Evolutionary conservation across 2,888 invertebrate species (phyloP), one percentile per base, ranked within the genome.

Genomic region (Teinopalpus imperialis): DNA sequence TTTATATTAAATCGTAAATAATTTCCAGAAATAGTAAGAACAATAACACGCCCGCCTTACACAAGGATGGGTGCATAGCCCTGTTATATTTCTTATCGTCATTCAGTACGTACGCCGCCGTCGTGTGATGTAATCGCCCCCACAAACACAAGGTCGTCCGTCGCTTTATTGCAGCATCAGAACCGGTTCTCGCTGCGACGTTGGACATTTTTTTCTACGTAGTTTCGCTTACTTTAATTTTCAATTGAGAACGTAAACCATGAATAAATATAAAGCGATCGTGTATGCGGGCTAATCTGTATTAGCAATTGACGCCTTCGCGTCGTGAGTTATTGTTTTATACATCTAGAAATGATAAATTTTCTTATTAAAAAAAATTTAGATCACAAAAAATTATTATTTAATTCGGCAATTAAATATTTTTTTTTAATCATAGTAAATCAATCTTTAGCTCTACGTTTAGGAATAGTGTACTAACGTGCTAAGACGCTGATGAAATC

Each of bases 111-210:
- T 16, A 20, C 24, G 27, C 3, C 7, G 31, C 24, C 21, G 45
- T 45, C 27, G 40, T 16, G 34, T 68, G 69, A 69, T 63, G 68
- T 68, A 67, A 66, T 52, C 48, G 55, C 53, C 56, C 51, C 43
- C 61, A 52, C 45, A 40, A 26, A 34, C 60, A 57, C 69, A 69
- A 69, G 69, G 69, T 69, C 69, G 69, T 44, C 43, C 69, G 69
- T 44, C 43, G 53, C 52, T 52, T 55, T 51, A 54, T 56, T 55
- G 61, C 59, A 57, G 59, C 57, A 58, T 57, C 61, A 58, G 50
- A 57, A 68, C 69, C 67, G 68, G 68, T 67, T 65, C 49, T 49
- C 47, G 21, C 10, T 21, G 46, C 46, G 29, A 41, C 41, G 35
- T 30, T 24, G 35, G 35, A 43, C 40, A 24, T 48, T 50, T 54